A percentile compares a stretch with the other conserved stretches of the same genome.
Evolutionary conservation across 2,888 invertebrate genomes (phyloP).

Genomic region (Eutolmus rufibarbis): DNA sequence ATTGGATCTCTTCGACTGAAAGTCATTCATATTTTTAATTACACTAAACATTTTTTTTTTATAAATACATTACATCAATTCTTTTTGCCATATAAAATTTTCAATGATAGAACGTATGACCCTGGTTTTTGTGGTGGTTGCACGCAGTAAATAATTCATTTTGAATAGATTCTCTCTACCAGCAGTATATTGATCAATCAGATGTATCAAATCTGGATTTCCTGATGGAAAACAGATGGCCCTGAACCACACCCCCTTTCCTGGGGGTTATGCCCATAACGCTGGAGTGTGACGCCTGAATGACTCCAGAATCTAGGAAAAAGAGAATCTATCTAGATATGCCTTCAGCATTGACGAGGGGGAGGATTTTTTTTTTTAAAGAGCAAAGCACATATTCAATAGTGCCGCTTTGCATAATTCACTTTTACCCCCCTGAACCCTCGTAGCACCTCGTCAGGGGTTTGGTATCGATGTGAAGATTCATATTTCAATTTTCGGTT

Average conservation of each 20-base stretch:
- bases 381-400: not conserved
- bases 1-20: not conserved
- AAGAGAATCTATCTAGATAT: not conserved
- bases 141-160: not conserved
- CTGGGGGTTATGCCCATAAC: not conserved
- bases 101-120: not conserved
- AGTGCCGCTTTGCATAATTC: not conserved
- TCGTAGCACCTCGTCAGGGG: not conserved
- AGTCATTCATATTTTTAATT: not conserved
- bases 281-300: not conserved
- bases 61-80: not conserved
- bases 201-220: not conserved
- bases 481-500: not conserved
- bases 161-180: not conserved
- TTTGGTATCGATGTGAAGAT: not conserved
- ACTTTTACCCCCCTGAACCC: not conserved
- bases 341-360: not conserved
- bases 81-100: not conserved
- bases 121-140: not conserved
- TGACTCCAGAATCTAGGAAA: not conserved
- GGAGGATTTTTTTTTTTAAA: not conserved
- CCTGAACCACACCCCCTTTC: not conserved
- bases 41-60: not conserved
- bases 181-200: not conserved
- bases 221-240: not conserved